Conservation (phyloP, 2,113 vertebrate genomes). For the Ivindomyrus marchei region DNA sequence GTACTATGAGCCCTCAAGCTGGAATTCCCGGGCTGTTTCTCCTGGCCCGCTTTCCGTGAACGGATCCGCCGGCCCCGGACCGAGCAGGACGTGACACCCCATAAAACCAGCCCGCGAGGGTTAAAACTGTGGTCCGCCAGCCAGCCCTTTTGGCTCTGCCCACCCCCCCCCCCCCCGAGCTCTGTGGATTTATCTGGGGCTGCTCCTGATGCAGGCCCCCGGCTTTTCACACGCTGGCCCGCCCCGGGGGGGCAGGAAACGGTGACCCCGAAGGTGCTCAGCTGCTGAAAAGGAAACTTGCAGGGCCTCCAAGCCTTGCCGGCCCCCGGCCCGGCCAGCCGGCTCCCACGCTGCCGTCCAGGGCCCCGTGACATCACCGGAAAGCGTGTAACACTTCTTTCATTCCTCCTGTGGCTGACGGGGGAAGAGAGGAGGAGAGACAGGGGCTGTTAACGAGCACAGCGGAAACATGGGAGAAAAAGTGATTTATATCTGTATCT, state of each 20-base stretch:
- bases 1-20: not conserved
- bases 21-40: not conserved
- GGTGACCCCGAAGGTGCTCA: slow-evolving; percentile 67
- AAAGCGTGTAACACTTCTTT: slow-evolving; percentile 51
- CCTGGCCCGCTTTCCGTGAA: not conserved
- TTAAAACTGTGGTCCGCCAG: not conserved
- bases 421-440: slow-evolving; percentile 41
- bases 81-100: not conserved
- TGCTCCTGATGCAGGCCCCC: not conserved
- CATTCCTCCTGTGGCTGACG: slow-evolving; percentile 55
- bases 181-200: slow-evolving; percentile 49
- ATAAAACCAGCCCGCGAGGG: not conserved
- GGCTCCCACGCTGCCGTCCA: slow-evolving; percentile 52
- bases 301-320: slow-evolving; percentile 46
- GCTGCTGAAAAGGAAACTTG: slow-evolving; percentile 69
- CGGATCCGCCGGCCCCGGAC: not conserved
- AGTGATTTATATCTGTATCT: not conserved
- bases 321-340: slow-evolving; percentile 52
- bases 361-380: slow-evolving; percentile 64
- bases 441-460: slow-evolving; percentile 45
- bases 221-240: slow-evolving; percentile 46
- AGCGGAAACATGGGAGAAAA: not conserved
- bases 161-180: slow-evolving; percentile 40
- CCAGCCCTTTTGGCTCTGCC: slow-evolving; percentile 42
- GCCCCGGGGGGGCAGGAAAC: slow-evolving; percentile 58